Base-by-base conservation (phyloP, 1,140 invertebrate species). In the Brachionus paranguensis region DNA sequence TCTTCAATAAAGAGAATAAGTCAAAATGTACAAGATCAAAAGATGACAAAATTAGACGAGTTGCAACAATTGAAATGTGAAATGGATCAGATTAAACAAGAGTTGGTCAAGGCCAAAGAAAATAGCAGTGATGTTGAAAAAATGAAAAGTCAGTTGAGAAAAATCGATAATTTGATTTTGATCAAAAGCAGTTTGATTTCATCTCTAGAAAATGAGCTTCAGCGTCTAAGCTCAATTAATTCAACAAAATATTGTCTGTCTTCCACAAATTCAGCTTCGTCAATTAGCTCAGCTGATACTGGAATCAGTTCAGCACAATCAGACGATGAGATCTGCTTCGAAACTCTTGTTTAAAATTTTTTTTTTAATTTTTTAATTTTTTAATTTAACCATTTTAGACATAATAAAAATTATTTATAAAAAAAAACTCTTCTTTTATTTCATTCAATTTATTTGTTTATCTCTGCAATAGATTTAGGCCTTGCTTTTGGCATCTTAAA, bases 281-380 rank as follows among this genome's bases (percentile, higher is more conserved):
- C 72, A 76, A 47, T 76, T 27, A 24, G 45, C 4, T 76, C 72
- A 76, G 27, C 72, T 27, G 72, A 76, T 27, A 76, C 72, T 76
- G 72, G 72, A 24, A 76, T 76, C 3, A 76, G 43, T 76, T 76
- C 45, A 27, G 41, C 72, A 14, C 41, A 76, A 50, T 76, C 72
- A 50, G 72, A 50, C 2, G 72, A 76, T 12, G 45, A 76, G 14
- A 50, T 27, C 20, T 76, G 45, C 8, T 76, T 76, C 33, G 17
- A 76, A 76, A 76, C 72, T 50, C 72, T 76, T 76, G 72, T 76
- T 50, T 76, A 55, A 50, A 76, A 45, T 17, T 37, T 72, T 72
- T 17, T 27, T 11, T 29, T 6, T 2, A 27, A 5, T 68, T 68
- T 33, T 33, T 33, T 27, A 17, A 14, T 29, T 37, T n/a, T n/a